Base-by-base conservation (phyloP, 2,797 vertebrate genomes). In the Bovichtus diacanthus region DNA sequence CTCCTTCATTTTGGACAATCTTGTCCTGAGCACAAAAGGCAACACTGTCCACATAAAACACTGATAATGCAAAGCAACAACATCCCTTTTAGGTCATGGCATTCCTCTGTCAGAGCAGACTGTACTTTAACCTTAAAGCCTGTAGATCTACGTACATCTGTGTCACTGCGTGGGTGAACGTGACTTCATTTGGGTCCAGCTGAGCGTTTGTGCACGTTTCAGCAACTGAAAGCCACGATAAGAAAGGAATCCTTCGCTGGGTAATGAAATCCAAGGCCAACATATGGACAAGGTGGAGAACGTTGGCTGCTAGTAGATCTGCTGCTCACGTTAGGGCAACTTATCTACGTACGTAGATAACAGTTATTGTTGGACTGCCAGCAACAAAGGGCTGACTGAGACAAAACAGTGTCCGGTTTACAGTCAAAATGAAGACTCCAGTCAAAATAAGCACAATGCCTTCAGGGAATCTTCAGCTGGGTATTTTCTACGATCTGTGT, bases 81-180 rank as follows among this genome's bases (percentile, higher is more conserved):
- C 86, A 91, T 93, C 93, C 91, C 90, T 95, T 94, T 93, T 88
- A 88, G 88, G 91, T 90, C 88, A 85, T 60, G 81, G 85, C 85
- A 79, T 76, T 82, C 81, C 83, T 83, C 73, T 11, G 44, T 68
- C 38, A 56, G 67, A 84, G 82, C 80, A 82, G 76, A 91, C 59
- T 64, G 61, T 25, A 47, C 60, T 25, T n/a, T 44, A 85, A 71
- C 82, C 67, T 65, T 61, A 72, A 67, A 41, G 66, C 67, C 53
- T 23, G 67, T 34, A 23, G 54, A 61, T 80, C 54, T 72, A 29
- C 55, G 27, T 72, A 27, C 25, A 53, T 58, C 53, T 64, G 60
- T 76, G 72, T 77, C 74, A 54, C 66, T 60, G 66, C 23, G 36
- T 3, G 50, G 54, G 69, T 12, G 70, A 70, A 50, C n/a, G 75